Evolutionary conservation across 2,797 vertebrate species (phyloP).

Genomic region (Acanthurus lineatus): DNA sequence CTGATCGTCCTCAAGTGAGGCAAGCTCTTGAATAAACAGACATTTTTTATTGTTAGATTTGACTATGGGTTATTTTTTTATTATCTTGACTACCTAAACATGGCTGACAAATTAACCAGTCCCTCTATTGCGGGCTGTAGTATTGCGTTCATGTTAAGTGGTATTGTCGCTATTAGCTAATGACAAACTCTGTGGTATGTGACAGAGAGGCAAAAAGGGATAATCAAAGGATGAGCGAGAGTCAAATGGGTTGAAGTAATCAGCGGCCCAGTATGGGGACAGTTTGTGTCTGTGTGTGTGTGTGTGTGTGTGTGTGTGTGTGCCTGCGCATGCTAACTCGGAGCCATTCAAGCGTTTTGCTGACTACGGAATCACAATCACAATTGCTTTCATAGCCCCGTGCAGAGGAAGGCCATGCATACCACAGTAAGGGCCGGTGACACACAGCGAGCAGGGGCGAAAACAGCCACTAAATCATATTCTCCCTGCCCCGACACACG

Average conservation of each 20-base stretch:
- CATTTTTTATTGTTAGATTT: slow-evolving; percentile 35
- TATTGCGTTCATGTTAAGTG: slow-evolving; percentile 61
- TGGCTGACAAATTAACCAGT: slow-evolving; percentile 48
- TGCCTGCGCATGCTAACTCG: slow-evolving; percentile 71
- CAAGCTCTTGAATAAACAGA: slow-evolving; percentile 39
- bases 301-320: slow-evolving; percentile 29
- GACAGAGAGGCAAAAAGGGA: slow-evolving; percentile 70
- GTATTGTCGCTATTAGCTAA: slow-evolving; percentile 78
- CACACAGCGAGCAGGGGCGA: slow-evolving; percentile 68
- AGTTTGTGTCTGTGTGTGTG: slow-evolving; percentile 35
- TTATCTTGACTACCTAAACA: slow-evolving; percentile 33
- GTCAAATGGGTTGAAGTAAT: slow-evolving; percentile 83
- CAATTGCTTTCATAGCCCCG: slow-evolving; percentile 85
- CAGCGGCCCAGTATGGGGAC: slow-evolving; percentile 71
- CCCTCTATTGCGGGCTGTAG: slow-evolving; percentile 46
- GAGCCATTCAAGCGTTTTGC: slow-evolving; percentile 84
- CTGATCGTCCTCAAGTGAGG: slow-evolving; percentile 36
- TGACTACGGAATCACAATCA: slow-evolving; percentile 85
- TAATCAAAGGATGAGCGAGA: slow-evolving; percentile 79
- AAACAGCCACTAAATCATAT: slow-evolving; percentile 76
- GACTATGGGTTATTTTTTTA: slow-evolving; percentile 45
- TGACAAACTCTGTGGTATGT: slow-evolving; percentile 79
- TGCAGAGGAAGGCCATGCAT: slow-evolving; percentile 82
- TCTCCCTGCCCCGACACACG: slow-evolving; percentile 56
- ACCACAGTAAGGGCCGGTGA: slow-evolving; percentile 79